Evolutionary conservation across 2,888 invertebrate species (phyloP), one percentile per base, ranked within the genome.

Genomic region (Lysandra bellargus): DNA sequence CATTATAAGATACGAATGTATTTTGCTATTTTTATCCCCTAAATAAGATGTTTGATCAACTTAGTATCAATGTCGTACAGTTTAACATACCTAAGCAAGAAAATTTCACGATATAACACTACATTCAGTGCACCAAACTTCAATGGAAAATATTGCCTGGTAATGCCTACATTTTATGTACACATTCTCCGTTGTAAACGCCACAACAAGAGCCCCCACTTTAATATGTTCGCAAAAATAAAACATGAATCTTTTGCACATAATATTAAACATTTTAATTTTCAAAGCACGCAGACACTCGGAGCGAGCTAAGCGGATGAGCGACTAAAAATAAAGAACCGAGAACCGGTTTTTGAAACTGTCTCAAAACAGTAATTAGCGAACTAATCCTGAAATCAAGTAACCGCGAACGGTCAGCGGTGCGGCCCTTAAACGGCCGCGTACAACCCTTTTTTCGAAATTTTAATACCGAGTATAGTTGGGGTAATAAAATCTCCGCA

Each of bases 401-500:
- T 86, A 88, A 84, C 91, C 92, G 91, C 91, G 90, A 92, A 91
- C 88, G 93, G 94, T 92, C 92, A 92, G 89, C 88, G 87, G 83
- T 87, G 84, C 83, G 82, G 86, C 89, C 89, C 91, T 92, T 92
- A 90, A 91, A 90, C 90, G 89, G 84, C 88, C 85, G 86, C 86
- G 87, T 89, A 89, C 88, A 92, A 90, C 89, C 92, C 90, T 89
- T 91, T 91, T 90, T 87, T 84, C 83, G 83, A 87, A 89, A 86
- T 88, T 87, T 89, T 93, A 93, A 93, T 92, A 92, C 91, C 91
- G 87, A 88, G 88, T 87, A 91, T 92, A 93, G 93, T 93, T 93
- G 91, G 88, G 91, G 91, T 94, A 94, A 94, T 94, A 91, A 94
- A 94, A 94, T 94, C 94, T 94, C 94, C 86, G 92, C 91, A 87